These are phyloP conservation scores for Ceratina japonica DNA, from an alignment of 1,140 invertebrate species.

Conservation along the genomic window DNA sequence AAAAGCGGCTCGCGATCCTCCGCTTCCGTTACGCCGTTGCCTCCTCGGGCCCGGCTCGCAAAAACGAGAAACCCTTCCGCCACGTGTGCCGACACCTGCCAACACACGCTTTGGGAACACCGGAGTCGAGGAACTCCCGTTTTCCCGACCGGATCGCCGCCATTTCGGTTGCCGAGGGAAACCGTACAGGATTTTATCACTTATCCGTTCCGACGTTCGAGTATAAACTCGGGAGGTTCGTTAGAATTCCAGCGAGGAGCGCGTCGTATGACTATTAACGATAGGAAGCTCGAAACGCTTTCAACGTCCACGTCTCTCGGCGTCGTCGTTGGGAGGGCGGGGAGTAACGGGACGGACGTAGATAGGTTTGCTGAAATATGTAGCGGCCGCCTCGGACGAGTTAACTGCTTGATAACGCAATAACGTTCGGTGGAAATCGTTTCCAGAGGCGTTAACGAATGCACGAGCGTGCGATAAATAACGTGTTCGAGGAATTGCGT, in stretches of 20 bases:
- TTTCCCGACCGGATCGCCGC: too few species aligned
- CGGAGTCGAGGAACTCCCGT: not conserved
- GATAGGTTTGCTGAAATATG: not conserved
- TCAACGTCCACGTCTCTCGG: not conserved
- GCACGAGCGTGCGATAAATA: conserved; percentile 16
- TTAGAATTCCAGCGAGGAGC: not conserved
- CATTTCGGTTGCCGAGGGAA: not conserved
- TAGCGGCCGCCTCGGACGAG: not conserved
- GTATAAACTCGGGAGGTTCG: too few species aligned
- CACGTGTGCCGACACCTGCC: conserved; percentile 10
- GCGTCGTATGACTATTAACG: not conserved
- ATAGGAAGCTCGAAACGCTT: not conserved
- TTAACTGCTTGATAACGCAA: conserved; percentile 4
- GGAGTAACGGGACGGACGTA: not conserved
- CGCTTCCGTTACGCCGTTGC: conserved; percentile 30
- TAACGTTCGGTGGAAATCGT: not conserved
- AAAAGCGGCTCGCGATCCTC: conserved; percentile 16
- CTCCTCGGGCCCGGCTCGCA: not conserved
- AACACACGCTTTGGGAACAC: conserved; percentile 11
- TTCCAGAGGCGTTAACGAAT: conserved; percentile 18
- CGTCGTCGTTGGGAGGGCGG: too few species aligned
- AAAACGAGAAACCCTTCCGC: conserved; percentile 36
- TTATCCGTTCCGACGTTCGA: too few species aligned
- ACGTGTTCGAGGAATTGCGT: not conserved
- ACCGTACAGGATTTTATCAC: too few species aligned